Base-by-base conservation (phyloP, 2,797 vertebrate genomes). In the Sebastolobus alascanus region DNA sequence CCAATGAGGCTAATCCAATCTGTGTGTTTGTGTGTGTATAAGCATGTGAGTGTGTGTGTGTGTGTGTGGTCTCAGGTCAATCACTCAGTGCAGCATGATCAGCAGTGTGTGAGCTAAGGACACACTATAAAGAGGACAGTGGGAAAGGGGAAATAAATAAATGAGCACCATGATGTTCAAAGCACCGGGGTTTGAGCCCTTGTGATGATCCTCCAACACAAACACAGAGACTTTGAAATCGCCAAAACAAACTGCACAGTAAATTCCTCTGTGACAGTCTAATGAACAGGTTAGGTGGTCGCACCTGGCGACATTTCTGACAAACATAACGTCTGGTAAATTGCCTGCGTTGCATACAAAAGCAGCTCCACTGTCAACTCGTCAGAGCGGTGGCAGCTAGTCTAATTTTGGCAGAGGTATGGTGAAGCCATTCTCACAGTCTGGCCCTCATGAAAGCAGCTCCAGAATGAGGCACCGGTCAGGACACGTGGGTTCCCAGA, bases 401-500 rank as follows among this genome's bases (percentile, higher is more conserved):
- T 84, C 89, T 92, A 92, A 92, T 80, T 92, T 83, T 82, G 89
- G 74, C 79, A 58, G 65, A 40, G 67, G 76, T 73, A 20, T 37
- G 84, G 83, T 61, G 79, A 76, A 80, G 68, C 79, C 80, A 31
- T 52, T 72, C 75, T 68, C 27, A 22, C 69, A 29, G 87, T 77
- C 83, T 70, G 12, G 60, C 68, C 58, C 46, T 74, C 77, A 76
- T 70, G 73, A 89, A 89, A 89, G 83, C 89, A 63, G 84, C 83
- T 83, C 88, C 69, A 74, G 83, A 75, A 40, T n/a, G 78, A 83
- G 68, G 78, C 77, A 43, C 73, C 12, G 38, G 64, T 73, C 77
- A 37, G 55, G 68, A 83, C 87, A 73, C 18, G 50, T 55, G 73
- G 77, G 84, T 93, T 94, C 93, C 92, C 93, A 93, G 88, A 92